Evolutionary conservation across 2,888 invertebrate genomes (phyloP).

Genomic region (Acanthoscelides obtectus): DNA sequence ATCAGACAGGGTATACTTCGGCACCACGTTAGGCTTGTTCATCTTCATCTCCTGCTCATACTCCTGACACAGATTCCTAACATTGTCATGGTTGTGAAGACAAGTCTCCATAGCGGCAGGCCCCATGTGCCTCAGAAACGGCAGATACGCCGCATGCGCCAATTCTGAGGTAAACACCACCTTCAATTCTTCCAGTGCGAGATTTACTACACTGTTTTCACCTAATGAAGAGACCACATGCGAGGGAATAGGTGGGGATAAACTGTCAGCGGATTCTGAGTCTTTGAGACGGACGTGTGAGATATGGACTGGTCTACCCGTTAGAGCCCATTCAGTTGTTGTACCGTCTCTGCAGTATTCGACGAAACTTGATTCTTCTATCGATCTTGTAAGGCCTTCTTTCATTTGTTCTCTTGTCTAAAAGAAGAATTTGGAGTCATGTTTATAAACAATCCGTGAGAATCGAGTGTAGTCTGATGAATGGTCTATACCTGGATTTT

Average conservation of each 20-base stretch:
- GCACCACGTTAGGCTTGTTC: conserved; percentile 10
- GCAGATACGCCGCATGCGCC: conserved; percentile 76
- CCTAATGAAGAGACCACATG: conserved; percentile 21
- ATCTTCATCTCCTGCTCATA: conserved; percentile 55
- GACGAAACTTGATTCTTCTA: conserved; percentile 42
- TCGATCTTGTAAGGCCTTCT: conserved; percentile 1
- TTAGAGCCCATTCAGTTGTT: conserved; percentile 58
- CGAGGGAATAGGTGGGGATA: conserved; percentile 52
- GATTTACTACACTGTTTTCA: conserved; percentile 35
- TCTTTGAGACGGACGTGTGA: conserved; percentile 43
- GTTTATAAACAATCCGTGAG: no score
- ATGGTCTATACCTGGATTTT: no score
- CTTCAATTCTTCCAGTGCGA: conserved; percentile 71
- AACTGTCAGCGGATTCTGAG: conserved; percentile 55
- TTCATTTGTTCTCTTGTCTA: background rate
- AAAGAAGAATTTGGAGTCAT: no score
- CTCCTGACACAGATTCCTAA: conserved; percentile 71
- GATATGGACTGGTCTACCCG: conserved; percentile 52
- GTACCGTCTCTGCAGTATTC: conserved; percentile 59
- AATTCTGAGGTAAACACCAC: conserved; percentile 80
- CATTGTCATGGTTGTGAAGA: conserved; percentile 71
- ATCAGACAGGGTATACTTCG: conserved; percentile 26
- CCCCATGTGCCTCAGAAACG: conserved; percentile 71
- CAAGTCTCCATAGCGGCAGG: conserved; percentile 65
- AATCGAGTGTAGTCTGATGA: no score